Conservation (phyloP, 2,113 vertebrate genomes). For the Pseudopipra pipra region DNA sequence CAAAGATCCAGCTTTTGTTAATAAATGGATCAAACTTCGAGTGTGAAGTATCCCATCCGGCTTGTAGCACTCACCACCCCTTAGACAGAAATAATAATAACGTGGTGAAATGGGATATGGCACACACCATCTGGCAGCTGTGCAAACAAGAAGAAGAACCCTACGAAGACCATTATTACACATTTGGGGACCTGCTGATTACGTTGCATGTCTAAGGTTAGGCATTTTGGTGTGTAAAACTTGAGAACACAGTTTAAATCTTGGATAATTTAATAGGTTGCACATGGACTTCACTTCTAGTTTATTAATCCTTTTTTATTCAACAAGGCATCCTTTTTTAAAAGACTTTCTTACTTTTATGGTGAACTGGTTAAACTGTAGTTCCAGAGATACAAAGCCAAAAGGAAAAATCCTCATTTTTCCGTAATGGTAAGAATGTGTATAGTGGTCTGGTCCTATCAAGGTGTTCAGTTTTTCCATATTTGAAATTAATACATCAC, state of each 20-base stretch:
- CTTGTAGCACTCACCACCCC: constrained; percentile 54
- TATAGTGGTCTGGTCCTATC: background rate
- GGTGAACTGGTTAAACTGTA: constrained; percentile 16
- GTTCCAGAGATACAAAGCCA: constrained; percentile 25
- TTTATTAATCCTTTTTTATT: constrained; percentile 52
- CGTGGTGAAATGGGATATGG: constrained; percentile 67
- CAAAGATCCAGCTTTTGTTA: constrained; percentile 26
- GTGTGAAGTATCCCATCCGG: constrained; percentile 54
- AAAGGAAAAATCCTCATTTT: background rate
- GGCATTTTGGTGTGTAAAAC: constrained; percentile 55
- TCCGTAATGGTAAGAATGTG: background rate
- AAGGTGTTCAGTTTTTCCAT: background rate
- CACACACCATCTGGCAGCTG: constrained; percentile 74
- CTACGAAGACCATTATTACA: constrained; percentile 58
- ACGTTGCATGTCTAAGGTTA: constrained; percentile 54
- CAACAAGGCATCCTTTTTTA: background rate
- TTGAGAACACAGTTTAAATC: constrained; percentile 43
- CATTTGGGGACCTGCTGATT: constrained; percentile 72
- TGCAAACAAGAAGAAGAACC: constrained; percentile 73
- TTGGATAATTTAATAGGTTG: constrained; percentile 57
- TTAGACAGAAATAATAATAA: constrained; percentile 67
- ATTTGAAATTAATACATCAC: background rate
- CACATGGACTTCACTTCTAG: constrained; percentile 40
- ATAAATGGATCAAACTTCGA: constrained; percentile 1
- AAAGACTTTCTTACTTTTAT: background rate